Evolutionary conservation across 2,797 vertebrate genomes (phyloP), one percentile per base, ranked within the genome.

Genomic region (Furcifer pardalis): DNA sequence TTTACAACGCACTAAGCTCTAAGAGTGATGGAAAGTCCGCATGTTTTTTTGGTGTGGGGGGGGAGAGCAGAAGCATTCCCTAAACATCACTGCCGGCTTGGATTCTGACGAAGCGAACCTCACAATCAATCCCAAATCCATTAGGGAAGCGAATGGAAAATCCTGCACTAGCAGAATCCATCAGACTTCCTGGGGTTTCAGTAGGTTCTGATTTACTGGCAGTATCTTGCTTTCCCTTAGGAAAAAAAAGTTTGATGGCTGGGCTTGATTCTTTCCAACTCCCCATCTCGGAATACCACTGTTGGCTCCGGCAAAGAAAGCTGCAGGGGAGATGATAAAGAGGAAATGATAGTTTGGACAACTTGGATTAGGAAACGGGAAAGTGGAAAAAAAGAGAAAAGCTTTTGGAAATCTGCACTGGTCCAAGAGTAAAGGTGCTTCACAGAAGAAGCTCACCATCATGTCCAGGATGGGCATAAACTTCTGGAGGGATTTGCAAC

Each of bases 1-100:
- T 92, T 92, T 91, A 89, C 71, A 91, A 84, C 17, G 44, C 42
- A 66, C 84, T 85, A 87, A 78, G 88, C 85, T 75, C 84, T 90
- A 87, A 87, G 82, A 86, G 84, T 87, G 85, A 78, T 62, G 66
- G 83, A 85, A 89, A 46, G 81, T 63, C 77, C 75, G 79, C 76
- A 72, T 2, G 79, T 88, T 90, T 87, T 84, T 15, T 44, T n/a
- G n/a, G n/a, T n/a, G n/a, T n/a, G n/a, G n/a, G n/a, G n/a, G n/a
- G 52, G 21, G 25, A 65, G 82, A 83, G 68, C 40, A 88, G 21
- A 56, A 75, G 82, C 80, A 79, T 65, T 73, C 71, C 60, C 2
- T 63, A 44, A 81, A 65, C 37, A 75, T 44, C 0, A 0, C 19
- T 12, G 77, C 49, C 27, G 46, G 66, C 82, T 86, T 66, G 12